Base-by-base conservation (phyloP, 2,888 invertebrate genomes). In the Panopea generosa region DNA sequence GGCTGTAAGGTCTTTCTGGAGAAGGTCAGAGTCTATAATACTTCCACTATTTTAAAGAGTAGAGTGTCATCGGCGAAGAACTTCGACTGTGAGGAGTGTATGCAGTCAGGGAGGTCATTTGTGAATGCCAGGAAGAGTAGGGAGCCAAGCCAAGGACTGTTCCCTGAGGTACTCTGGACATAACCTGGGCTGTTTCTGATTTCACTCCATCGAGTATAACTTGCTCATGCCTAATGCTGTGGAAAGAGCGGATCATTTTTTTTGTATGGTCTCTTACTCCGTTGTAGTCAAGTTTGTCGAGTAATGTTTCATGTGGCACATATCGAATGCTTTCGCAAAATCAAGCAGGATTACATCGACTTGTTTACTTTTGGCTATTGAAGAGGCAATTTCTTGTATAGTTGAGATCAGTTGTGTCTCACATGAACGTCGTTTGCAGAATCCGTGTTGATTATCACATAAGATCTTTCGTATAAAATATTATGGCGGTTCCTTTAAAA, bases 91-190 rank as follows among this genome's bases (percentile, higher is more conserved):
- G 57, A 60, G 45, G 20, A 49, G 2, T 20, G n/a, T n/a, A 47
- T n/a, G 20, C 24, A 56, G 3, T 66, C 59, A 33, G 67, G 67
- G 26, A 67, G 20, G 61, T 61, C 60, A n/a, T 33, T 33, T 4
- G 11, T 33, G 33, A 33, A 33, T 4, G 33, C 33, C 4, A 33
- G 4, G 33, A 33, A 33, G 6, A 33, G 11, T 11, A n/a, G n/a
- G n/a, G n/a, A n/a, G n/a, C n/a, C n/a, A n/a, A 65, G 3, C 71
- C 71, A n/a, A 71, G 57, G 14, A 70, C 69, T 16, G 56, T 62
- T 20, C 69, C 69, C 47, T 70, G 69, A 11, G 67, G 67, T 2
- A 67, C 67, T 7, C 67, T 59, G 3, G 67, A 59, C 2, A 59
- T 16, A 20, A 67, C 59, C 24, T 67, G 40, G 20, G 4, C 67